Percentiles rank a stretch among this genome's conserved stretches.
Conservation (phyloP, 2,113 vertebrate genomes). For the Phainopepla nitens region DNA sequence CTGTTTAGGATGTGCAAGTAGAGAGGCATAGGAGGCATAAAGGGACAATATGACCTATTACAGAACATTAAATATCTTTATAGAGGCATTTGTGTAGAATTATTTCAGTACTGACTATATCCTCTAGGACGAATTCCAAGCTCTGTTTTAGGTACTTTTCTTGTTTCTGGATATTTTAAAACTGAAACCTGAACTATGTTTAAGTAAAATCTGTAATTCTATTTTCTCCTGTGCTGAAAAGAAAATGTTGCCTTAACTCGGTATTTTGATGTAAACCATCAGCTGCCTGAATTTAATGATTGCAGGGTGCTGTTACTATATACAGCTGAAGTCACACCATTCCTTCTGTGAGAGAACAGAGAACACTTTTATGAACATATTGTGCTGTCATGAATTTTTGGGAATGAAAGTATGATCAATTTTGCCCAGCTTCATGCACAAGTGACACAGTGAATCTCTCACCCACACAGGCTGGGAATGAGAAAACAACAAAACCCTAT, state of each 20-base stretch:
- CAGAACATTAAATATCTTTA: not conserved
- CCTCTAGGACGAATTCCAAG: not conserved
- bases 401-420: not conserved
- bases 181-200: not conserved
- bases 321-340: not conserved
- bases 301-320: not conserved
- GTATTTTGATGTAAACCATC: not conserved
- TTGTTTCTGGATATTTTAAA: not conserved
- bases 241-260: not conserved
- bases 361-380: not conserved
- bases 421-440: not conserved
- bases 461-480: not conserved
- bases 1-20: not conserved
- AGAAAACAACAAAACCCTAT: not conserved
- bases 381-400: not conserved
- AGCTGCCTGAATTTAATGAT: not conserved
- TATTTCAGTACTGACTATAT: not conserved
- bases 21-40: not conserved
- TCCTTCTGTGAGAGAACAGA: not conserved
- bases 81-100: not conserved
- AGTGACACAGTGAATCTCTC: not conserved
- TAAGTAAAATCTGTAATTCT: not conserved
- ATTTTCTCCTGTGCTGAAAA: not conserved
- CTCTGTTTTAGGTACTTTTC: not conserved
- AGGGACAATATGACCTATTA: not conserved